These are phyloP conservation scores for Trachythela sp. DNA, from an alignment of 64 coral and sea anemone species.

Conservation along the genomic window DNA sequence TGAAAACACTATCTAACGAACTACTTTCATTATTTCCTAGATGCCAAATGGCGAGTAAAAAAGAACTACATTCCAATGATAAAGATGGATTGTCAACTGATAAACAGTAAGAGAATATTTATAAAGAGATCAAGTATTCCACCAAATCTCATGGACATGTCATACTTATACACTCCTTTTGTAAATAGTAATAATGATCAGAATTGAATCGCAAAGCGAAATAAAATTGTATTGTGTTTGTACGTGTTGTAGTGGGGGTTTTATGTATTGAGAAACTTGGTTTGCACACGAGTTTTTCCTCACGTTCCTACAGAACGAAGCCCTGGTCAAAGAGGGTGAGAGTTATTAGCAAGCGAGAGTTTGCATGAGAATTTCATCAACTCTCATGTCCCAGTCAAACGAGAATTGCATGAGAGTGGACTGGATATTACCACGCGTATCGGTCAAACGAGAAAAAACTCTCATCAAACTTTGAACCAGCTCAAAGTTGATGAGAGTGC, in stretches of 20 bases:
- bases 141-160: constrained; percentile 46
- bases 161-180: constrained; percentile 37
- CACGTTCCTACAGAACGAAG: no score
- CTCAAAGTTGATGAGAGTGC: no score
- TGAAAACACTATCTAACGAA: background rate
- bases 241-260: background rate
- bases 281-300: no score
- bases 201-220: background rate
- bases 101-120: constrained; percentile 75
- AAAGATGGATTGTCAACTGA: constrained; percentile 93
- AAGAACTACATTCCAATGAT: constrained; percentile 81
- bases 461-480: no score
- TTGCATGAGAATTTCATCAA: no score
- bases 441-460: no score
- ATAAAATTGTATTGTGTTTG: background rate
- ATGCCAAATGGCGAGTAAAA: constrained; percentile 25
- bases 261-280: no score
- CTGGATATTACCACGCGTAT: no score
- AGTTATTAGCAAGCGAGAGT: no score
- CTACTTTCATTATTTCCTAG: background rate
- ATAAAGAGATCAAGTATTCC: constrained; percentile 96
- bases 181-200: background rate
- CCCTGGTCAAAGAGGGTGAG: no score
- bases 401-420: no score
- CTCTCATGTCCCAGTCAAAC: no score